A percentile compares a stretch with the other conserved stretches of the same genome.
Evolutionary conservation across 2,113 vertebrate species (phyloP).

Genomic region (Lasiurus cinereus): DNA sequence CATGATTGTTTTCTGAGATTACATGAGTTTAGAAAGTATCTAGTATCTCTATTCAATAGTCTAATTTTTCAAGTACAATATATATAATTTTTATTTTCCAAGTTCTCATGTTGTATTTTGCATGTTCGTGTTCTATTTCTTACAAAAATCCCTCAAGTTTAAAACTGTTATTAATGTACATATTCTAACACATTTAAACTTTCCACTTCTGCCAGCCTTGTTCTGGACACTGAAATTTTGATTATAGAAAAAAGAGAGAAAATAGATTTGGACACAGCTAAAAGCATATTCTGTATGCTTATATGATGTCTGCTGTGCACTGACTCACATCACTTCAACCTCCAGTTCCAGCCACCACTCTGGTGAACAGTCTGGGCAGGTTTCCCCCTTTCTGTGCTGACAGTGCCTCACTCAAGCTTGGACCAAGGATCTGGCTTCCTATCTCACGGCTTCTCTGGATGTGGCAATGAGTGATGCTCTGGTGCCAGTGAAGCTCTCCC

Average conservation of each 20-base stretch:
- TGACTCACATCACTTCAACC: not conserved
- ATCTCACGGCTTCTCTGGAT: not conserved
- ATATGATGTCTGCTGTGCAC: not conserved
- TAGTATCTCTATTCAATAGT: not conserved
- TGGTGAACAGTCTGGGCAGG: not conserved
- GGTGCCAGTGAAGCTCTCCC: not conserved
- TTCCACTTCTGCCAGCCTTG: not conserved
- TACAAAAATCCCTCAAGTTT: not conserved
- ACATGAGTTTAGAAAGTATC: not conserved
- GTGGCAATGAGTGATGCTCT: not conserved
- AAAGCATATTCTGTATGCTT: not conserved
- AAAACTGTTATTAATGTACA: slow-evolving; percentile 20
- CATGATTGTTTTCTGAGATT: slow-evolving; percentile 39
- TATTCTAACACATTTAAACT: slow-evolving; percentile 7
- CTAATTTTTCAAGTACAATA: slow-evolving; percentile 12
- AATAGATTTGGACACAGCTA: not conserved
- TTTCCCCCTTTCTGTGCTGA: not conserved
- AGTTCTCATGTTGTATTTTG: slow-evolving; percentile 24
- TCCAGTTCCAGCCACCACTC: not conserved
- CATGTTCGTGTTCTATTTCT: slow-evolving; percentile 17
- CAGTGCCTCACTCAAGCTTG: not conserved
- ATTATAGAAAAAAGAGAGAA: not conserved
- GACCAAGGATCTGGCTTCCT: not conserved
- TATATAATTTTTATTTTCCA: slow-evolving; percentile 24
- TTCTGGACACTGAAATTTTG: not conserved